Base-by-base conservation (phyloP, 2,888 invertebrate genomes). In the Eupithecia inturbata region DNA sequence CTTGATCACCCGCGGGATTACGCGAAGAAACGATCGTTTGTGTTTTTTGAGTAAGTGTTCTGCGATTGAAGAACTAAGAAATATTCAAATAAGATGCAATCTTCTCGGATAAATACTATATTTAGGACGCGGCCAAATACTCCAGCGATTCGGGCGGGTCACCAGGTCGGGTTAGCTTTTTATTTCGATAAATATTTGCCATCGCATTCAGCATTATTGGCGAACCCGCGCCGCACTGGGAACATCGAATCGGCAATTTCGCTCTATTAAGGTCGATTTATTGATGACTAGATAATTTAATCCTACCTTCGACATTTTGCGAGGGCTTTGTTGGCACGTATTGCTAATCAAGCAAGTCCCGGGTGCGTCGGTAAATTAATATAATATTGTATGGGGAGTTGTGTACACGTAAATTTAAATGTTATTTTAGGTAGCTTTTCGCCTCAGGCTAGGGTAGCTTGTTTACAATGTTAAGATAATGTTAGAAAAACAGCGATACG, bases 401-500 rank as follows among this genome's bases (percentile, higher is more conserved):
- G 72, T 75, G 76, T 78, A 77, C 78, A 79, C 79, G 76, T 80
- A 80, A 80, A 84, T 85, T 86, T 82, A 83, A 86, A 85, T 85
- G 82, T 88, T 87, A 85, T 87, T 88, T 87, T 85, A 88, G 87
- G 86, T 85, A 83, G 82, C 77, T 80, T 83, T 77, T 81, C 82
- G 80, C 79, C 82, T 77, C 78, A 77, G 77, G 80, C 81, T 79
- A 74, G 83, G 85, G 81, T 78, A 82, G 78, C 82, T 84, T 89
- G 86, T 90, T 89, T 87, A 86, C 85, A 87, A 86, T 85, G 87
- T 88, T 85, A 84, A 36, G 88, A 88, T 90, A 90, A 91, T 91
- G 89, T 90, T 90, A 88, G 87, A 92, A 91, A 91, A 92, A 91
- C 91, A 91, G 87, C 84, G 87, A 87, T 89, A 89, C 78, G 74